These are phyloP conservation scores for Ariolimax columbianus DNA, from an alignment of 2,888 invertebrate genomes.

Conservation along the genomic window DNA sequence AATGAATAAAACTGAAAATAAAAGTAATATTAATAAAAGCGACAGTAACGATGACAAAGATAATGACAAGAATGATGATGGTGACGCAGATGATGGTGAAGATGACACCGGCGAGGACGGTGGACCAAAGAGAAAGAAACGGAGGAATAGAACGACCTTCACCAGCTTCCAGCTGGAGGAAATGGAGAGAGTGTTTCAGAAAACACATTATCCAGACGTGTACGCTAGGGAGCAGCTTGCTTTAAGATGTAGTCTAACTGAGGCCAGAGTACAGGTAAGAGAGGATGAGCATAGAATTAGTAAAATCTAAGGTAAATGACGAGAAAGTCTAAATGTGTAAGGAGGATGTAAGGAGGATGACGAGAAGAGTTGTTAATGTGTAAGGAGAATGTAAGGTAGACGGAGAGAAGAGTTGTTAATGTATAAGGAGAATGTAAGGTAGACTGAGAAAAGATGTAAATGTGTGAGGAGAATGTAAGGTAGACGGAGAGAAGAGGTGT, in stretches of 20 bases:
- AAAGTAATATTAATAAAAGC: constrained; percentile 11
- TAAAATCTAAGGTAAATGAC: no score
- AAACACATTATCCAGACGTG: constrained; percentile 79
- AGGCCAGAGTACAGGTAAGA: constrained; percentile 78
- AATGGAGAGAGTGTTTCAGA: constrained; percentile 79
- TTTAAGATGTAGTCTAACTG: constrained; percentile 77
- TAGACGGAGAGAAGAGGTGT: no score
- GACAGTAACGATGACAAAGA: not conserved
- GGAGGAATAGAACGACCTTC: constrained; percentile 79
- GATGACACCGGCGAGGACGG: constrained; percentile 56
- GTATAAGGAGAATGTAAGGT: no score
- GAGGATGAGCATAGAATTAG: no score
- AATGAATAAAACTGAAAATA: not conserved
- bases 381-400: no score
- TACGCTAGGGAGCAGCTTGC: constrained; percentile 79
- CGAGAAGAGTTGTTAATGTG: no score
- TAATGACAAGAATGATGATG: constrained; percentile 32
- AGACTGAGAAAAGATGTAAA: no score
- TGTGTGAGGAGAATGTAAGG: no score
- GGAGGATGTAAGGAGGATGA: no score
- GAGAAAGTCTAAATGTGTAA: no score
- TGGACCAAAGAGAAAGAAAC: constrained; percentile 75
- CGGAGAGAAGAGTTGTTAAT: no score
- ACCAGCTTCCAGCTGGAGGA: constrained; percentile 79
- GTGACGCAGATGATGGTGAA: constrained; percentile 40